Base-by-base conservation (phyloP, 2,113 vertebrate species). In the Neolamprologus ventralis region DNA sequence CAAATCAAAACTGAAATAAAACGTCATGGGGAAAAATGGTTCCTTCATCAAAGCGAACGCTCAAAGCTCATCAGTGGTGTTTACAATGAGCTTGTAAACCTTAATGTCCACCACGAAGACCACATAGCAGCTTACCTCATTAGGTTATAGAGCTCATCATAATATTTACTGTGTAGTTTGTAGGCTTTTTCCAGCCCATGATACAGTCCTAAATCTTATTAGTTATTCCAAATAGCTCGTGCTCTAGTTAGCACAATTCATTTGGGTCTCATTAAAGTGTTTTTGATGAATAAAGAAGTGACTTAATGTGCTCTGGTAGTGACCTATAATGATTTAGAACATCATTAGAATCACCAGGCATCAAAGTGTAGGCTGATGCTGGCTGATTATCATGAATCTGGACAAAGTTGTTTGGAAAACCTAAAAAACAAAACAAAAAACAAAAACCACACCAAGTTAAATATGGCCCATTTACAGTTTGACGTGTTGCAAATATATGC, bases 191-290 rank as follows among this genome's bases (percentile, higher is more conserved):
- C 58, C 88, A 82, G 83, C 86, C 68, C 89, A 71, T 81, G 7
- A 83, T 71, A 60, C 58, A 58, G 14, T 58, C 37, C 45, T 47
- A 45, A 78, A 87, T 85, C 84, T 53, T 86, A 86, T 94, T 91
- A 88, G 78, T 65, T 85, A 89, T 87, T 94, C 80, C 53, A 23
- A 90, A 90, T 87, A 87, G 85, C 89, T 89, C 33, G 28, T 90
- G 91, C 88, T 93, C 91, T 83, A 89, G 84, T 96, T 95, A 91
- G 90, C 78, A 88, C 84, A 88, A 93, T 85, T 92, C 92, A 92
- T 89, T 73, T 60, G 91, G 90, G 93, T 84, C 93, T 95, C 92
- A 92, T 95, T 95, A 95, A 87, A 91, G 83, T 63, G 57, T 90
- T 93, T 90, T 89, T 92, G 89, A 93, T 95, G 91, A 92, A 92